These are phyloP conservation scores for Leucania comma DNA, from an alignment of 2,888 invertebrate genomes.

Conservation along the genomic window DNA sequence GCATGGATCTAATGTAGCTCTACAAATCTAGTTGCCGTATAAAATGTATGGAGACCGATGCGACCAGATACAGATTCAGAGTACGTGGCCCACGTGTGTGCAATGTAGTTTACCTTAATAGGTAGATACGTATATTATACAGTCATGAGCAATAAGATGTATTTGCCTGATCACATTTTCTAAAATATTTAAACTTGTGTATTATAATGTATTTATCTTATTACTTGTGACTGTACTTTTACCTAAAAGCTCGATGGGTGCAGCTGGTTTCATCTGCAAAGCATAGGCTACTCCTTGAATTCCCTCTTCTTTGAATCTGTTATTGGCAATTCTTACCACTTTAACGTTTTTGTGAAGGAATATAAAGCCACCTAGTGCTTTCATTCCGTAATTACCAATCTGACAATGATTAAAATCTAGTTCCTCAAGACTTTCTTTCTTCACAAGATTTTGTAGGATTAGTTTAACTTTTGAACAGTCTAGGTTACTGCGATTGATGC, in stretches of 20 bases:
- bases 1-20: no score
- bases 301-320: slow-evolving; percentile 89
- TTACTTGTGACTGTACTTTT: slow-evolving; percentile 16
- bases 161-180: no score
- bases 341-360: slow-evolving; percentile 85
- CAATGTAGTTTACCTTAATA: no score
- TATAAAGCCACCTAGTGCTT: slow-evolving; percentile 91
- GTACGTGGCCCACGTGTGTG: no score
- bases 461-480: slow-evolving; percentile 91
- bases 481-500: slow-evolving; percentile 91
- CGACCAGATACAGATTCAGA: no score
- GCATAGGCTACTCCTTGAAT: slow-evolving; percentile 89
- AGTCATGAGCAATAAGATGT: no score
- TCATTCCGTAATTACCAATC: slow-evolving; percentile 91
- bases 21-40: no score
- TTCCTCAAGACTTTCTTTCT: slow-evolving; percentile 89
- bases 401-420: slow-evolving; percentile 92
- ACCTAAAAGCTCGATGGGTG: slow-evolving; percentile 87
- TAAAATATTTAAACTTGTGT: no score
- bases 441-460: slow-evolving; percentile 89
- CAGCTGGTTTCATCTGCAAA: slow-evolving; percentile 86
- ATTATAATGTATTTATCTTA: no score
- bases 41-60: no score
- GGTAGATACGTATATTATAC: no score
- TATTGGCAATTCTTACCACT: slow-evolving; percentile 89